These are phyloP conservation scores for Tiliqua scincoides DNA, from an alignment of 2,113 vertebrate species.

Conservation along the genomic window DNA sequence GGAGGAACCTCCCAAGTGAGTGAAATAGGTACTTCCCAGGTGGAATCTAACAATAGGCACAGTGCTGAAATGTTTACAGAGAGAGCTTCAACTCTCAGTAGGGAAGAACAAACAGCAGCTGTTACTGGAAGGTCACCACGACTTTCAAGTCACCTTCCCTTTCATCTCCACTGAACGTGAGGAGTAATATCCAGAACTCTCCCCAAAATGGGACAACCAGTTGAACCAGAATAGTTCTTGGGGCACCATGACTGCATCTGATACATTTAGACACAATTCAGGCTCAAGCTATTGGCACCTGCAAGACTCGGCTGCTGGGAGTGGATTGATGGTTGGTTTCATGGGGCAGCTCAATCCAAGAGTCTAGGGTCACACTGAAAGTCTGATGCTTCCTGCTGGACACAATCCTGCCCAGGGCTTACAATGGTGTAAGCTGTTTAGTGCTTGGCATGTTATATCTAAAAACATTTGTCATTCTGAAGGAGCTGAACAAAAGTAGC, in stretches of 20 bases:
- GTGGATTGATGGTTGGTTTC: neutral
- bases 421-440: neutral
- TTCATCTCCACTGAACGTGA: neutral
- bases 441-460: neutral
- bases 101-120: neutral
- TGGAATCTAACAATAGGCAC: neutral
- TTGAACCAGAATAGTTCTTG: neutral
- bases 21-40: neutral
- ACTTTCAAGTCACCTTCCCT: neutral
- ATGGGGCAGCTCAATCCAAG: neutral
- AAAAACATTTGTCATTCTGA: neutral
- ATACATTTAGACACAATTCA: neutral
- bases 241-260: neutral
- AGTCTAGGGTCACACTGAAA: neutral
- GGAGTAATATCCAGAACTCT: fast-evolving
- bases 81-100: neutral
- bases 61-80: too few species aligned
- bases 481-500: neutral
- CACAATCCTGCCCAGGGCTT: neutral
- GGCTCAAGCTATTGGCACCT: neutral
- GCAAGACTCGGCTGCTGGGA: neutral
- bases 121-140: neutral
- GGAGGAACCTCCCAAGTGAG: neutral
- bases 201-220: fast-evolving
- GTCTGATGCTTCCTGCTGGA: neutral